Evolutionary conservation across 2,113 vertebrate genomes (phyloP).

Genomic region (Jacana jacana): DNA sequence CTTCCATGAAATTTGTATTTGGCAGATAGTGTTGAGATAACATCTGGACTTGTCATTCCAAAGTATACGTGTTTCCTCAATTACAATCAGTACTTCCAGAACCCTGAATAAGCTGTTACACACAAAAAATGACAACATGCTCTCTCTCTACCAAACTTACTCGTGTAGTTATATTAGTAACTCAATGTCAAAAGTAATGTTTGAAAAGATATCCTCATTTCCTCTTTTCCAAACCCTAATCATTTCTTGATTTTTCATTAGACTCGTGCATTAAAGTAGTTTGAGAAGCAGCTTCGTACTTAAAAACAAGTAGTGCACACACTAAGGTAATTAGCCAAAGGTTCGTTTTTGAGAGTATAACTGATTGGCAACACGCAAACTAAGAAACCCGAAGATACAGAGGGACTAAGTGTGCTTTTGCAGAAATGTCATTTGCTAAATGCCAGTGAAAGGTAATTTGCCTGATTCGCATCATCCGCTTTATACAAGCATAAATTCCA

Average conservation of each 20-base stretch:
- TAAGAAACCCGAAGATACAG: background rate
- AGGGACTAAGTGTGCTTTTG: background rate
- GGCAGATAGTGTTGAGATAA: background rate
- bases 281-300: background rate
- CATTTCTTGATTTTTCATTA: accelerated
- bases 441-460: background rate
- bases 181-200: background rate
- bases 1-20: background rate
- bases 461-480: background rate
- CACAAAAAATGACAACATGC: background rate
- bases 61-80: background rate
- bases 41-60: background rate
- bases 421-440: background rate
- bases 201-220: background rate
- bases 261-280: background rate
- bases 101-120: background rate
- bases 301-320: background rate
- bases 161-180: background rate
- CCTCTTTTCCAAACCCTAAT: background rate
- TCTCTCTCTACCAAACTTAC: background rate
- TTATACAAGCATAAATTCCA: background rate
- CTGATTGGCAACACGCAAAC: background rate
- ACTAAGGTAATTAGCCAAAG: background rate
- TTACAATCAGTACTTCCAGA: background rate
- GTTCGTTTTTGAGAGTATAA: background rate